Evolutionary conservation across 2,888 invertebrate species (phyloP).

Genomic region (Muschampia plurimacula): DNA sequence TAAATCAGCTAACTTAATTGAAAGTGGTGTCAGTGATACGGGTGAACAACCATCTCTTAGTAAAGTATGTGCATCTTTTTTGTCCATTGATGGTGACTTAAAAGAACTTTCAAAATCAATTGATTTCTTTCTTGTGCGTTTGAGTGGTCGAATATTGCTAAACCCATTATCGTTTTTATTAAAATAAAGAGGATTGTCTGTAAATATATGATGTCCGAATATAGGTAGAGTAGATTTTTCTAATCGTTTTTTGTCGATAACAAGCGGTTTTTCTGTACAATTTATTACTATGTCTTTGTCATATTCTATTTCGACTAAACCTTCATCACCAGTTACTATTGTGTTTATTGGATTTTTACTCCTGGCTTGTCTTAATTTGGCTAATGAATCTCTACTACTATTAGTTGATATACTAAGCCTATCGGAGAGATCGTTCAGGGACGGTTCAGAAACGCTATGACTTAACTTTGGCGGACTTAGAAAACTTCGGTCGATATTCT

Average conservation of each 20-base stretch:
- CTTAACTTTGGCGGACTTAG: slow-evolving; percentile 61
- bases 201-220: slow-evolving; percentile 78
- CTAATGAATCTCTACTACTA: slow-evolving; percentile 65
- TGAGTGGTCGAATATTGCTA: slow-evolving; percentile 70
- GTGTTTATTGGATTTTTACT: slow-evolving; percentile 64
- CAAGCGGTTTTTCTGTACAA: slow-evolving; percentile 71
- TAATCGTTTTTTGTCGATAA: slow-evolving; percentile 54
- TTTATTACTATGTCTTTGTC: slow-evolving; percentile 75
- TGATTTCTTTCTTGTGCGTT: slow-evolving; percentile 78
- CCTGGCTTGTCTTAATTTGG: slow-evolving; percentile 54
- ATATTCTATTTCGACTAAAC: slow-evolving; percentile 86
- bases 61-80: slow-evolving; percentile 71
- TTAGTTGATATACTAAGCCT: slow-evolving; percentile 64
- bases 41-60: slow-evolving; percentile 79
- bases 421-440: slow-evolving; percentile 71
- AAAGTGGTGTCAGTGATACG: slow-evolving; percentile 86
- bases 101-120: slow-evolving; percentile 79
- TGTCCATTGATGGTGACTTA: slow-evolving; percentile 77
- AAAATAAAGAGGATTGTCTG: slow-evolving; percentile 82
- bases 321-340: slow-evolving; percentile 76
- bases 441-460: slow-evolving; percentile 76
- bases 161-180: slow-evolving; percentile 69
- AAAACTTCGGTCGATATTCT: slow-evolving; percentile 59
- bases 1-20: slow-evolving; percentile 85
- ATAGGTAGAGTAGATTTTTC: slow-evolving; percentile 80